Evolutionary conservation across 2,888 invertebrate species (phyloP), one percentile per base, ranked within the genome.

Genomic region (Plutella xylostella): DNA sequence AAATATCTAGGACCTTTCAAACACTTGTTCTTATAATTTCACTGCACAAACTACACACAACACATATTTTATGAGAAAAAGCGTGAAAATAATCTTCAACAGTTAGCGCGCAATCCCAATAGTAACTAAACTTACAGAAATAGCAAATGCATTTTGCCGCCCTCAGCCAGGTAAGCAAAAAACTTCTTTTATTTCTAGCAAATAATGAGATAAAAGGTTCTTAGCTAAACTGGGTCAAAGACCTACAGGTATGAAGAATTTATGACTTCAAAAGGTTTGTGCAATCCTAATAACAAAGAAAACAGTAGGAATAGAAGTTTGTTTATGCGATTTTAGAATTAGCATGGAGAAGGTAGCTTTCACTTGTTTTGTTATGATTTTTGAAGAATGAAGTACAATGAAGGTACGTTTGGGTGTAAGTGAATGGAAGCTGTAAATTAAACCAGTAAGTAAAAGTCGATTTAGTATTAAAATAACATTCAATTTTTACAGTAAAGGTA

Each of bases 281-380:
- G 37, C 28, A 45, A 45, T 42, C 28, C 15, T 53, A 49, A 50
- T 53, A 53, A 54, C 48, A 58, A 51, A 55, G 46, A 46, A 28
- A 45, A 54, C 56, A 55, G 55, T 58, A 58, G 60, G 60, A 51
- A 55, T 54, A 53, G 52, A 58, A 60, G 61, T 61, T 65, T 71
- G 68, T 75, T 76, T 73, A 64, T 58, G 61, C 55, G 55, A 59
- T 55, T 57, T 58, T 53, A 6, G 54, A 63, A 79, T 78, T 72
- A 72, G 74, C 73, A 72, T 74, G 62, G 61, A 63, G 59, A 61
- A 63, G 54, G 44, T 6, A 59, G 66, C 76, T 80, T 82, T 80
- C 79, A 72, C 82, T 79, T 73, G 68, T 65, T 68, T 75, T 77
- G 70, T 76, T 57, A 47, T 14, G 21, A 31, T 30, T n/a, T 41